phyloP scores from a whole-genome alignment of 2,113 vertebrate genomes.

The Eretmochelys imbricata region DNA sequence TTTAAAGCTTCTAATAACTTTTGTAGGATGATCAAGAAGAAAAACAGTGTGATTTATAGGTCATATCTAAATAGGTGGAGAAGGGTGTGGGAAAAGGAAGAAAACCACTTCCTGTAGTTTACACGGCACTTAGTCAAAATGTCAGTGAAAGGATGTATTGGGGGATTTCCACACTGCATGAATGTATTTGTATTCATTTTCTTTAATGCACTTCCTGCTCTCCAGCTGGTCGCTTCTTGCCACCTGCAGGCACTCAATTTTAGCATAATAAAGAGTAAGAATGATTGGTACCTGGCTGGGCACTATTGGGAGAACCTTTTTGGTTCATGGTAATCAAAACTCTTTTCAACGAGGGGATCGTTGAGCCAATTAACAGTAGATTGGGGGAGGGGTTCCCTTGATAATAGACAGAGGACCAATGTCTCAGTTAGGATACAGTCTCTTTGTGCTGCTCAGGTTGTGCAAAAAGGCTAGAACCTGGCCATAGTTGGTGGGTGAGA shows the following conservation, averaged over 20 bases:
- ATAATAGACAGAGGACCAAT: neutral
- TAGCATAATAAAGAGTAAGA: neutral
- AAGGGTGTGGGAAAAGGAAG: neutral
- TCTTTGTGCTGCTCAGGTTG: neutral
- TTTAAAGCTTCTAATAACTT: constrained; percentile 3
- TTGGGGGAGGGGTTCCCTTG: neutral
- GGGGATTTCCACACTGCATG: neutral
- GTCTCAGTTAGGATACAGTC: neutral
- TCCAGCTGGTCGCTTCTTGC: neutral
- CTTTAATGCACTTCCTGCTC: neutral
- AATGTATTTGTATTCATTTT: neutral
- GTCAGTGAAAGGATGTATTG: neutral
- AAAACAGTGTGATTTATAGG: neutral
- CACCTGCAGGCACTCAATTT: neutral
- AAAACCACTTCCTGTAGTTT: neutral
- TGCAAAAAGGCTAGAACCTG: neutral
- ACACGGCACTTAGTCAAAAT: neutral
- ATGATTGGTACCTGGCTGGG: neutral
- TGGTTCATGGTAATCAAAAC: neutral
- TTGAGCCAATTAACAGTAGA: neutral
- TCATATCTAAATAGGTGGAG: neutral
- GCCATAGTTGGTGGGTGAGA: rapidly evolving
- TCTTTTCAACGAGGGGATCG: neutral
- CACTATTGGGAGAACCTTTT: neutral
- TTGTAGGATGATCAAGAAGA: neutral